Evolutionary conservation across 2,113 vertebrate genomes (phyloP).

Genomic region (Cygnus atratus): DNA sequence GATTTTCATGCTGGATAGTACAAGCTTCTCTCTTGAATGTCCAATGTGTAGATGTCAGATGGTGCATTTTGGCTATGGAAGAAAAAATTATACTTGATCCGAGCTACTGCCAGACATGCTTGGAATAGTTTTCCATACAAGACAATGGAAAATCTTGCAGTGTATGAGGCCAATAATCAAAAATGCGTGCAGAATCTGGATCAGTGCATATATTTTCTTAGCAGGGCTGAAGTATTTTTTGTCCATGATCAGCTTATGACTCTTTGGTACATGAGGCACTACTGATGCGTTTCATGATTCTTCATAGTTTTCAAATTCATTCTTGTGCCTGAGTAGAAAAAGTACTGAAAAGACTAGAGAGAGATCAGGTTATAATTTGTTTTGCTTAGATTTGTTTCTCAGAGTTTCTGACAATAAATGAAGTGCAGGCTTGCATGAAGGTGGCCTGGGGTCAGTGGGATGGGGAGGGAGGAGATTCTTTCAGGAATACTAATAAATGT

Average conservation of each 20-base stretch:
- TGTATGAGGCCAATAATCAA: background rate
- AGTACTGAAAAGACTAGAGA: background rate
- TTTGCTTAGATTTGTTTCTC: constrained; percentile 36
- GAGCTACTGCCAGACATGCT: background rate
- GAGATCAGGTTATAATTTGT: constrained; percentile 6
- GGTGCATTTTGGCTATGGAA: background rate
- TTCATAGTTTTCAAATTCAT: background rate
- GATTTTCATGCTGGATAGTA: background rate
- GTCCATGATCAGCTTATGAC: background rate
- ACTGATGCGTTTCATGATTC: background rate
- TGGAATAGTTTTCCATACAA: background rate
- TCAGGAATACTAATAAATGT: constrained; percentile 43
- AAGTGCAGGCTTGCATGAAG: constrained; percentile 53
- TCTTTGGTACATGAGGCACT: background rate
- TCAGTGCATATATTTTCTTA: background rate
- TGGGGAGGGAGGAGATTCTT: constrained; percentile 34
- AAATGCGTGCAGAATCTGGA: background rate
- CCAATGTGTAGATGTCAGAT: background rate
- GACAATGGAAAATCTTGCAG: background rate
- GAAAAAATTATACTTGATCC: background rate
- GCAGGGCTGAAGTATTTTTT: background rate
- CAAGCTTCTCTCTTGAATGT: background rate
- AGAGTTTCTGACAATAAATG: constrained; percentile 50
- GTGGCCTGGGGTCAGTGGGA: constrained; percentile 49
- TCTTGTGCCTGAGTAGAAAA: background rate